Evolutionary conservation across 2,888 invertebrate genomes (phyloP).

Genomic region (Unio delphinus): DNA sequence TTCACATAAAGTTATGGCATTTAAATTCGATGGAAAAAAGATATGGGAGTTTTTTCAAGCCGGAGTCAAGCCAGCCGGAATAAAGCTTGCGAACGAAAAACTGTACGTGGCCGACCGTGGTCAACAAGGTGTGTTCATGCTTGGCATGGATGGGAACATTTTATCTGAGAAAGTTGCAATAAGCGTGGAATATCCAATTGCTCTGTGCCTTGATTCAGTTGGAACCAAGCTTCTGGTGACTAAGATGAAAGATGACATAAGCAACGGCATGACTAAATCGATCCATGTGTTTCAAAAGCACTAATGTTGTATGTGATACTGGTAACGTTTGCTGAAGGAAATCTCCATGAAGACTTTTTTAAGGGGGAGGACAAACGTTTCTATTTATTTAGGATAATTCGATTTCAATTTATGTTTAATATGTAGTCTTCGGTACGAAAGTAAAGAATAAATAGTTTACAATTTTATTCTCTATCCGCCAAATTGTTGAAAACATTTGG

Average conservation of each 20-base stretch:
- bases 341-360: too few relatives aligned
- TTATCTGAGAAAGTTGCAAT: constrained; percentile 27
- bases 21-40: constrained; percentile 23
- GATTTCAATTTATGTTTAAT: too few relatives aligned
- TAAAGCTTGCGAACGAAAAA: constrained; percentile 19
- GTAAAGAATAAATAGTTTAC: too few relatives aligned
- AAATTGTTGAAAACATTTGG: too few relatives aligned
- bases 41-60: constrained; percentile 31
- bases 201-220: constrained; percentile 18
- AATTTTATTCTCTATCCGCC: too few relatives aligned
- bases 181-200: constrained; percentile 29
- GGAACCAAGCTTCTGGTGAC: constrained; percentile 19
- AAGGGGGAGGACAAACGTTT: too few relatives aligned
- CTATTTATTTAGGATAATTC: too few relatives aligned
- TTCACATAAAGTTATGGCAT: constrained; percentile 22
- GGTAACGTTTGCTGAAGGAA: too few relatives aligned
- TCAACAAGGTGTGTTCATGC: constrained; percentile 25
- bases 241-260: constrained; percentile 31
- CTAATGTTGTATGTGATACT: not conserved
- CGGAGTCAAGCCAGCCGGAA: constrained; percentile 29
- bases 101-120: constrained; percentile 30
- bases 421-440: too few relatives aligned
- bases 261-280: constrained; percentile 20
- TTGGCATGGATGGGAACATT: constrained; percentile 26
- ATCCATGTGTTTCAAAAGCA: constrained; percentile 27